Base-by-base conservation (phyloP, 2,888 invertebrate genomes). In the Drosophila neotestacea region DNA sequence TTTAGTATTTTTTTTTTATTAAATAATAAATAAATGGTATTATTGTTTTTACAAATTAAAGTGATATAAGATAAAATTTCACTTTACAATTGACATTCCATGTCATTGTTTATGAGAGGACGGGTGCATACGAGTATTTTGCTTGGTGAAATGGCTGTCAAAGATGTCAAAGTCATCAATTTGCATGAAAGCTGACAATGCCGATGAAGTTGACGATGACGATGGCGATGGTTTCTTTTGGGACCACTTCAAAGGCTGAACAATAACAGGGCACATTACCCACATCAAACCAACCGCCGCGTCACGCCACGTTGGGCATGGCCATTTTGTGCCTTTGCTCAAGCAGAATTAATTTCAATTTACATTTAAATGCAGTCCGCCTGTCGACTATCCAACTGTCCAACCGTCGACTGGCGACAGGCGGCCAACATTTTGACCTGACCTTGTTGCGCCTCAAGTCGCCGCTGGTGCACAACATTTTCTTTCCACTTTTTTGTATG, bases 281-380 rank as follows among this genome's bases (percentile, higher is more conserved):
- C 85, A 77, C 88, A 89, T 89, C 89, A 87, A 73, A 68, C 55
- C 51, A 67, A 77, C 76, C 61, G 54, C 77, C 47, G 5, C 36
- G 42, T 50, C 79, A 63, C 65, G 83, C 62, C 73, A 62, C 64
- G 55, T 32, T 72, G 73, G 68, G 52, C 73, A 54, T 59, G 61
- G 62, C 67, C 87, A 75, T 68, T 88, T 85, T 69, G 58, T 54
- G 79, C 34, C 69, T 63, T 76, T 77, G 73, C 65, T 70, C 70
- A 48, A 66, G 80, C 73, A 67, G 79, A 88, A 82, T 84, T 89
- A 85, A 89, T 84, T 84, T 84, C 88, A 84, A 84, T 84, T 84
- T 89, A 85, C 84, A 84, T 84, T 88, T 89, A 84, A 85, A 89
- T 85, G 86, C 84, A 85, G 81, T 82, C 79, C 27, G 65, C 55